A percentile compares a stretch with the other conserved stretches of the same genome.
Evolutionary conservation across 92 coral and sea anemone species (phyloP).

Genomic region (Anthopleura xanthogrammica): DNA sequence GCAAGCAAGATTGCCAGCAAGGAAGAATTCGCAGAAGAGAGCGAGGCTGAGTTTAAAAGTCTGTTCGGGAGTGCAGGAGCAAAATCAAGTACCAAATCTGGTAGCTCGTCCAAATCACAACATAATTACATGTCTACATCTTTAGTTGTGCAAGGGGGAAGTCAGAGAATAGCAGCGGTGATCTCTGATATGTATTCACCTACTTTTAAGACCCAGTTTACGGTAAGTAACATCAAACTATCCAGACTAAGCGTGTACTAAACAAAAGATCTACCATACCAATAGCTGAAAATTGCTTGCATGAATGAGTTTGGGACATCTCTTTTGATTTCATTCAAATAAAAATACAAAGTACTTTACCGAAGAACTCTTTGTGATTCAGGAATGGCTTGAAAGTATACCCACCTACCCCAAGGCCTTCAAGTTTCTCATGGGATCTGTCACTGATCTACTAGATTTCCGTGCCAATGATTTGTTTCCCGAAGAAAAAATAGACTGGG

Average conservation of each 20-base stretch:
- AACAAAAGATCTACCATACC: too few species aligned
- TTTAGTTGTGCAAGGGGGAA: slow-evolving; percentile 25
- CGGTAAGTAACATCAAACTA: too few species aligned
- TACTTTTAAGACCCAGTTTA: neutral
- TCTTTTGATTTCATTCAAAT: too few species aligned
- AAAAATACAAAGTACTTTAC: too few species aligned
- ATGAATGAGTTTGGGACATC: too few species aligned
- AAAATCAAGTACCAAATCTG: neutral
- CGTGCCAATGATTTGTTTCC: too few species aligned
- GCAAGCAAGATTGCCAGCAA: neutral
- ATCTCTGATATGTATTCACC: too few species aligned
- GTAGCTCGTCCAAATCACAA: neutral
- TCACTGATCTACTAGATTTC: too few species aligned
- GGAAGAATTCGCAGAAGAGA: neutral
- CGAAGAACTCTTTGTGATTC: neutral
- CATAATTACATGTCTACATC: slow-evolving; percentile 12
- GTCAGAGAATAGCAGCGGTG: too few species aligned
- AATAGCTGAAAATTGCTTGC: too few species aligned
- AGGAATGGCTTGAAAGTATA: slow-evolving; percentile 52
- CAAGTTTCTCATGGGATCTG: too few species aligned
- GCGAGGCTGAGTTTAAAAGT: neutral
- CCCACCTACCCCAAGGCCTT: slow-evolving; percentile 42
- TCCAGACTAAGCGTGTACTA: too few species aligned
- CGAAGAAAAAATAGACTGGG: slow-evolving; percentile 48
- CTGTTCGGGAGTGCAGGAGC: neutral